A percentile compares a stretch with the other conserved stretches of the same genome.
These are phyloP conservation scores for Belonocnema kinseyi DNA, from an alignment of 1,140 invertebrate genomes.

Conservation along the genomic window DNA sequence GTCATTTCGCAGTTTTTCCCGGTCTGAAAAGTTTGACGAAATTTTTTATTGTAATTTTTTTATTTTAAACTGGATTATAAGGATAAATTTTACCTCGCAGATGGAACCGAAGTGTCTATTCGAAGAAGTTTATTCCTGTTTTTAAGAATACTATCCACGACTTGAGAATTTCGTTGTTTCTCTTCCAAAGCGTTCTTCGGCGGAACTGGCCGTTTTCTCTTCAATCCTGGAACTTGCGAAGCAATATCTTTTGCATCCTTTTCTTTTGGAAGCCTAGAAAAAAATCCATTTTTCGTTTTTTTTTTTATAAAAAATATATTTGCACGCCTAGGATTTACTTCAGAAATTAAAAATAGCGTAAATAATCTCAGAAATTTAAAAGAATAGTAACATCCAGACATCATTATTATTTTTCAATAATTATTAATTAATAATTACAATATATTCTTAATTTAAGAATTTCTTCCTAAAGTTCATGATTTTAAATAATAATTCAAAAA, in stretches of 20 bases:
- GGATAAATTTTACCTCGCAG: conserved; percentile 40
- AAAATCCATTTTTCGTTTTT: not conserved
- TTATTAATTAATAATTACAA: too few relatives aligned
- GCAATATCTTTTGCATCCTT: conserved; percentile 67
- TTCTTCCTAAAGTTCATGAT: too few relatives aligned
- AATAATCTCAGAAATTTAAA: too few relatives aligned
- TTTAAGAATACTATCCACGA: conserved; percentile 54
- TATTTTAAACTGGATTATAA: too few relatives aligned
- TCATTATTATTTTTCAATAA: too few relatives aligned
- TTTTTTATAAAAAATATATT: not conserved
- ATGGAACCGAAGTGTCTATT: conserved; percentile 37
- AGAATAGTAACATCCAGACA: too few relatives aligned
- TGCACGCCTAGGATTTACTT: not conserved
- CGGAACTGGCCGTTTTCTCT: conserved; percentile 59
- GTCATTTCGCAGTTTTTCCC: too few relatives aligned
- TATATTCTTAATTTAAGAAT: too few relatives aligned
- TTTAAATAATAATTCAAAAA: too few relatives aligned
- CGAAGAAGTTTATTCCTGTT: conserved; percentile 48
- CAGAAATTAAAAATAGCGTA: too few relatives aligned
- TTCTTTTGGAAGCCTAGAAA: conserved; percentile 65
- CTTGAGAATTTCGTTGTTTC: conserved; percentile 54
- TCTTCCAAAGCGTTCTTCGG: conserved; percentile 60
- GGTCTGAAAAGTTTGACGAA: too few relatives aligned
- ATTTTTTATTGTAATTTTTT: too few relatives aligned
- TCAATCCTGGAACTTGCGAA: conserved; percentile 60